A percentile compares a stretch with the other conserved stretches of the same genome.
phyloP scores from a whole-genome alignment of 2,113 vertebrate genomes.

The Saiga tatarica region DNA sequence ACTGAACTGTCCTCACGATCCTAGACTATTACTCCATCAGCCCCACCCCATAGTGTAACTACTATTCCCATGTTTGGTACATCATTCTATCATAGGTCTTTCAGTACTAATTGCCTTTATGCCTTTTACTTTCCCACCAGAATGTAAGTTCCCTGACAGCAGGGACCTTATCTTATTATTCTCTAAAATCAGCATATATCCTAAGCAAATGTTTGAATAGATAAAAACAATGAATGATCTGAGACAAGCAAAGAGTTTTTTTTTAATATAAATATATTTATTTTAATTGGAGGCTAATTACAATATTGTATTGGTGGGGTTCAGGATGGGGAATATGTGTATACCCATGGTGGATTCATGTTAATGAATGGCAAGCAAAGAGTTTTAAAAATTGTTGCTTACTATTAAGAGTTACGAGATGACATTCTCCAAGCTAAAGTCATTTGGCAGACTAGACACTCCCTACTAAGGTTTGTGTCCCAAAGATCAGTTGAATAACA shows the following conservation, averaged over 20 bases:
- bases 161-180: background rate
- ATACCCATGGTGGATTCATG: too few species aligned
- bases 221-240: slow-evolving; percentile 2
- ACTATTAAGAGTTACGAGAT: background rate
- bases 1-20: background rate
- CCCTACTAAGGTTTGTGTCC: background rate
- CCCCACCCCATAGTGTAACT: background rate
- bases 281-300: too few species aligned
- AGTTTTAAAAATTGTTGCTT: slow-evolving; percentile 33
- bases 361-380: background rate
- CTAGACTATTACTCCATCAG: background rate
- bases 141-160: background rate
- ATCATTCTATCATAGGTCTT: background rate
- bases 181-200: background rate
- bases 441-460: background rate
- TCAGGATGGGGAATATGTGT: too few species aligned
- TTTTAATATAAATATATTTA: too few species aligned
- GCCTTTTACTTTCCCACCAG: background rate
- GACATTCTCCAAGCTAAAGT: background rate
- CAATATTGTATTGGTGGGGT: too few species aligned
- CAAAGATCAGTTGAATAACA: background rate
- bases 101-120: background rate
- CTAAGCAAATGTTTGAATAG: background rate
- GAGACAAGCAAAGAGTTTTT: background rate
- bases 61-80: background rate